phyloP scores from a whole-genome alignment of 2,113 vertebrate genomes.

The Menidia beryllina region DNA sequence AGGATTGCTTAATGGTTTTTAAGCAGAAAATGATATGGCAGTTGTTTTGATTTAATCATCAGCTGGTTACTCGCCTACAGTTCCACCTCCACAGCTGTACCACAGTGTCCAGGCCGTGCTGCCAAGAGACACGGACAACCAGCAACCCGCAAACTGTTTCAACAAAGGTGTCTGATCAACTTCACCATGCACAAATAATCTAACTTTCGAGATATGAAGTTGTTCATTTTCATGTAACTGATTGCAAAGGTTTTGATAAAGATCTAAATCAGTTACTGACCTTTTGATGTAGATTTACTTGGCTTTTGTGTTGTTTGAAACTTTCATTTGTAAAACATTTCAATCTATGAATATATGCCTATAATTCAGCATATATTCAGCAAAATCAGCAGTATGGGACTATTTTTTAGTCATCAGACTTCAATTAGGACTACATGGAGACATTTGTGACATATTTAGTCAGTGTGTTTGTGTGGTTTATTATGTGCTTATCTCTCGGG shows the following conservation, averaged over 20 bases:
- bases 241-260: background rate
- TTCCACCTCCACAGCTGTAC: conserved; percentile 88
- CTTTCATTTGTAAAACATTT: conserved; percentile 6
- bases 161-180: conserved; percentile 81
- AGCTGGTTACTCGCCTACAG: conserved; percentile 64
- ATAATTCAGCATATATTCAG: background rate
- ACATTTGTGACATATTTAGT: conserved; percentile 35
- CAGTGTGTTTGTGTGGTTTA: conserved; percentile 20
- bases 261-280: too few relatives aligned
- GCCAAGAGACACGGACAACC: conserved; percentile 84
- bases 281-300: background rate
- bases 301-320: background rate
- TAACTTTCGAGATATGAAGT: background rate
- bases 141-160: conserved; percentile 67
- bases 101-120: conserved; percentile 88
- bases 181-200: background rate
- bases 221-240: background rate
- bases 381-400: conserved; percentile 17
- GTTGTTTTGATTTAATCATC: background rate
- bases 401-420: conserved; percentile 43
- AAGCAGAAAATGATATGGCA: background rate
- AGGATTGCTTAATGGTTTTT: background rate
- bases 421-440: conserved; percentile 11
- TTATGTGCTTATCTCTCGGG: conserved; percentile 2
- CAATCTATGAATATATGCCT: conserved; percentile 10